Percentiles rank a stretch among this genome's conserved stretches.
These are phyloP conservation scores for Fundulus diaphanus DNA, from an alignment of 2,797 vertebrate species.

Conservation along the genomic window DNA sequence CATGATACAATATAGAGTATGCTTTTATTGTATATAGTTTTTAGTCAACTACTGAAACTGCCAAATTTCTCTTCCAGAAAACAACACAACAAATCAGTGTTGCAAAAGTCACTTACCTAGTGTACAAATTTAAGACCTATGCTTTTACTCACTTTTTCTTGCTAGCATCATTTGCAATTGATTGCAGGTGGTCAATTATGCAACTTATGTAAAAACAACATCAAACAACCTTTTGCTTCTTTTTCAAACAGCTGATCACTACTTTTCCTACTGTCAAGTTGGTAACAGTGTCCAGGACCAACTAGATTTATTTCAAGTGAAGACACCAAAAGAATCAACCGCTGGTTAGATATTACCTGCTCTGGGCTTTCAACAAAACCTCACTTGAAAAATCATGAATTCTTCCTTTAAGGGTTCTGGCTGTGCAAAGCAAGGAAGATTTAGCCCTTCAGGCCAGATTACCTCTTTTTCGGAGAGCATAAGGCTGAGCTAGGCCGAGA, in stretches of 20 bases:
- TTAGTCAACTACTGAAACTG: neutral
- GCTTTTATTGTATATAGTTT: neutral
- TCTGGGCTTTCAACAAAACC: neutral
- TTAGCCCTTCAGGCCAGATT: constrained; percentile 53
- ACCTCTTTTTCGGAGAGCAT: constrained; percentile 58
- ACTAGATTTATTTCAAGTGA: neutral
- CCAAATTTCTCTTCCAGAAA: neutral
- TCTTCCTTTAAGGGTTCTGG: constrained; percentile 1
- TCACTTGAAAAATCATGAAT: neutral
- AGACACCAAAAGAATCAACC: neutral
- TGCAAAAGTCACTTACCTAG: neutral
- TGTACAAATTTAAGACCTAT: neutral
- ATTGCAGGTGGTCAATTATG: neutral
- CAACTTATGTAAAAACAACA: neutral
- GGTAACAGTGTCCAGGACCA: neutral
- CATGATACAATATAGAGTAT: neutral
- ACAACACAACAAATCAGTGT: neutral
- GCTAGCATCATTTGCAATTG: neutral
- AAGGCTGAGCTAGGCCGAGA: constrained; percentile 50
- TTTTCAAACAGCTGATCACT: neutral
- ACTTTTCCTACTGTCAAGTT: neutral
- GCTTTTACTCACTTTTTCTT: neutral
- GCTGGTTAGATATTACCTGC: neutral
- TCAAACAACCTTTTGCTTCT: neutral
- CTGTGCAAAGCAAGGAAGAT: constrained; percentile 29